Evolutionary conservation across 1,140 invertebrate species (phyloP).

Genomic region (Periplaneta americana): DNA sequence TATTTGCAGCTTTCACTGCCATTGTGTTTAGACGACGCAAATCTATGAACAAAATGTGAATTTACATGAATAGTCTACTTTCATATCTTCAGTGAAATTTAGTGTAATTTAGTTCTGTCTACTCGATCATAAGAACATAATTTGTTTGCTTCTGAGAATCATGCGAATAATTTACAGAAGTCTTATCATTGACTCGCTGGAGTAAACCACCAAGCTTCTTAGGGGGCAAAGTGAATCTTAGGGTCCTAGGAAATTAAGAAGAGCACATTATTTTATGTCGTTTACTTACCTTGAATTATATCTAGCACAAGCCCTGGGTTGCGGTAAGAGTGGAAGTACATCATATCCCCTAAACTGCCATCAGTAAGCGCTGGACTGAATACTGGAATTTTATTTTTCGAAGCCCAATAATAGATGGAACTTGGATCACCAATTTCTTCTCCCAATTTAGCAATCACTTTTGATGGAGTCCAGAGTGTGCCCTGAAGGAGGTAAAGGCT

Average conservation of each 20-base stretch:
- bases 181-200: too few species aligned
- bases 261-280: too few species aligned
- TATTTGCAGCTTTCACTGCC: constrained; percentile 88
- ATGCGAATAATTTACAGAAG: too few species aligned
- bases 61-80: too few species aligned
- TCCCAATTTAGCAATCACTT: constrained; percentile 77
- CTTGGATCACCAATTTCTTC: constrained; percentile 85
- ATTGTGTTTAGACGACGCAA: constrained; percentile 86
- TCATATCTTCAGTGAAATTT: neutral
- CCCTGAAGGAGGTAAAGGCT: constrained; percentile 45
- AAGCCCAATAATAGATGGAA: constrained; percentile 98
- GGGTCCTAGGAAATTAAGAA: too few species aligned
- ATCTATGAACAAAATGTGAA: too few species aligned
- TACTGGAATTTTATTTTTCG: constrained; percentile 95
- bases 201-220: too few species aligned
- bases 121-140: neutral
- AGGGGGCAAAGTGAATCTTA: too few species aligned
- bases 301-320: constrained; percentile 91
- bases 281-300: constrained; percentile 71
- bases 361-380: constrained; percentile 98
- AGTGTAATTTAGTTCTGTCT: too few species aligned
- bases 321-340: constrained; percentile 96
- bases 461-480: constrained; percentile 89
- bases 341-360: constrained; percentile 98
- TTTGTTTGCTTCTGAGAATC: too few species aligned